A percentile compares a stretch with the other conserved stretches of the same genome.
These are phyloP conservation scores for Acropternis orthonyx DNA, from an alignment of 2,797 vertebrate genomes.

Conservation along the genomic window DNA sequence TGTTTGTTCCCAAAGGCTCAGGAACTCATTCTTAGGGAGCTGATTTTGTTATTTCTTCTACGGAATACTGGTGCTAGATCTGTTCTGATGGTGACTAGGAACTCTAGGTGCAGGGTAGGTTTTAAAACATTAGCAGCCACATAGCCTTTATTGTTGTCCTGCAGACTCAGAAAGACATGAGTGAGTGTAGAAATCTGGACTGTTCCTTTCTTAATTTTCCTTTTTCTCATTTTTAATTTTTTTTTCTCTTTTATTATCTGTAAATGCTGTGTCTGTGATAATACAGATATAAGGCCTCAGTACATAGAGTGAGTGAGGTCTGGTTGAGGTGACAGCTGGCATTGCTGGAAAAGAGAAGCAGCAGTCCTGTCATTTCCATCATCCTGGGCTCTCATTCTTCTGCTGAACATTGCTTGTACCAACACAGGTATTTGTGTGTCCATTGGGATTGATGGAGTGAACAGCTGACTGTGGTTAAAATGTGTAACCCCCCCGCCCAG, in stretches of 20 bases:
- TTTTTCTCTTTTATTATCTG: neutral
- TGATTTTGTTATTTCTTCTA: neutral
- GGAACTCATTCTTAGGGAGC: neutral
- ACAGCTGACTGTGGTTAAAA: neutral
- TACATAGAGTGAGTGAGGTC: neutral
- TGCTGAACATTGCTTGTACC: neutral
- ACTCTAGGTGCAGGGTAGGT: neutral
- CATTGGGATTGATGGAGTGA: neutral
- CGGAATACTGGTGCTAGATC: neutral
- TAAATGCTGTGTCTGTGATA: neutral
- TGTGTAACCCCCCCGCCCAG: fast-evolving
- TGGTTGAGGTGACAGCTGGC: neutral
- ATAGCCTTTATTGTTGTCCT: neutral
- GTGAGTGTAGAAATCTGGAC: neutral
- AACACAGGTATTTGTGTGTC: neutral
- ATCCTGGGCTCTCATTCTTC: neutral
- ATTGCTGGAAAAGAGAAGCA: neutral
- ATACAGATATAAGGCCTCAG: neutral
- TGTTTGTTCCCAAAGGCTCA: neutral
- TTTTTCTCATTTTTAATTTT: neutral
- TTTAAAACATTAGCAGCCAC: neutral
- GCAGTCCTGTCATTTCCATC: neutral
- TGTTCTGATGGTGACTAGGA: neutral
- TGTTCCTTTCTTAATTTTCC: neutral
- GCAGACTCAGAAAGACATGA: neutral